Evolutionary conservation across 2,888 invertebrate genomes (phyloP).

Genomic region (Ormyrus rosae): DNA sequence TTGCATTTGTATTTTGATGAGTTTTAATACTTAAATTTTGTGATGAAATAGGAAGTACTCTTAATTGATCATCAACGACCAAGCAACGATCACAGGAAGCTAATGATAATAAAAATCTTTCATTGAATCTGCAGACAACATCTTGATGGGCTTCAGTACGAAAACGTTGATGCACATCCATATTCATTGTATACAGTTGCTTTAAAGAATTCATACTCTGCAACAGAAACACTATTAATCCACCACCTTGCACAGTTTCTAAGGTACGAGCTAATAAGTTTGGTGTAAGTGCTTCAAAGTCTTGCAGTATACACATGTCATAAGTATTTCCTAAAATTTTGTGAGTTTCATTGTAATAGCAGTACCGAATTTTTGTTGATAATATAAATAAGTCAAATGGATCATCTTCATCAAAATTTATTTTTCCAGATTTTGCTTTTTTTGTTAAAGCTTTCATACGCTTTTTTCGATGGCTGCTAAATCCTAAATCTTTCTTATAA

Average conservation of each 20-base stretch:
- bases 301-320: constrained; percentile 96
- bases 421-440: constrained; percentile 91
- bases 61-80: constrained; percentile 95
- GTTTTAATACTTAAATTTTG: constrained; percentile 89
- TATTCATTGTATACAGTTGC: constrained; percentile 96
- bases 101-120: constrained; percentile 94
- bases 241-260: constrained; percentile 98
- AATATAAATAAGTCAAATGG: constrained; percentile 97
- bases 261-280: constrained; percentile 97
- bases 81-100: constrained; percentile 91
- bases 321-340: constrained; percentile 98
- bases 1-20: constrained; percentile 76
- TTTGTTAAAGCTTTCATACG: constrained; percentile 88
- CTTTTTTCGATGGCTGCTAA: constrained; percentile 91
- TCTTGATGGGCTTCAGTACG: constrained; percentile 96
- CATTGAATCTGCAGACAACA: constrained; percentile 96
- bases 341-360: constrained; percentile 98
- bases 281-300: constrained; percentile 98
- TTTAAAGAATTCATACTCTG: constrained; percentile 91
- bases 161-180: constrained; percentile 98
- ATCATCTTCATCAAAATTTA: constrained; percentile 95
- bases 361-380: constrained; percentile 96
- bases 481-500: constrained; percentile 88
- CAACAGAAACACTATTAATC: constrained; percentile 92
- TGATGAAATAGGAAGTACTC: constrained; percentile 94